These are phyloP conservation scores for Frankliniella fusca DNA, from an alignment of 2,888 invertebrate species.

Conservation along the genomic window DNA sequence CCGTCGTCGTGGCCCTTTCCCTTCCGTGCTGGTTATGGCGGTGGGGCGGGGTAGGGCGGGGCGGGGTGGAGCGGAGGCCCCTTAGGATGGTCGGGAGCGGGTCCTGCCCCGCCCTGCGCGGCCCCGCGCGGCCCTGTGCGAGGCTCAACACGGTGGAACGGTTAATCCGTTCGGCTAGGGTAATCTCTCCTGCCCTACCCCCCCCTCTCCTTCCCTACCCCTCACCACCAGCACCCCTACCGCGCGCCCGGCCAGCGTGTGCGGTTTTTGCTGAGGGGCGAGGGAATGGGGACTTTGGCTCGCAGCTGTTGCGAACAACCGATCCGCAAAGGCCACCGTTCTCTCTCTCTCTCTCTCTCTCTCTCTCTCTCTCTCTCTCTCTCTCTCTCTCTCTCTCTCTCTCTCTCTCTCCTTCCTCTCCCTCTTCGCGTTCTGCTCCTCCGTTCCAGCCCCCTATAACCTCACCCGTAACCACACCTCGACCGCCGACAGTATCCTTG, in stretches of 20 bases:
- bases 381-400: neutral
- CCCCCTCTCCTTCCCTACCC: neutral
- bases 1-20: neutral
- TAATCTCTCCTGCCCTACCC: neutral
- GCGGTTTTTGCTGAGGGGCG: neutral
- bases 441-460: neutral
- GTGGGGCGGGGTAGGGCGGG: too few species aligned
- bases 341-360: neutral
- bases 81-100: too few species aligned
- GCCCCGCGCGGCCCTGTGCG: too few species aligned
- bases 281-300: neutral
- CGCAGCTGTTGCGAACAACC: slow-evolving; percentile 10
- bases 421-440: neutral
- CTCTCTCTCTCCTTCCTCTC: neutral
- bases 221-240: neutral
- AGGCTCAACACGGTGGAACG: too few species aligned
- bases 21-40: neutral
- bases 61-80: too few species aligned
- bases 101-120: too few species aligned
- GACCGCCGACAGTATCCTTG: too few species aligned
- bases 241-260: neutral
- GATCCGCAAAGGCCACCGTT: neutral
- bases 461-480: too few species aligned
- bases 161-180: too few species aligned
- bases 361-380: neutral